These are phyloP conservation scores for Hippocampus guttulatus DNA, from an alignment of 2,113 vertebrate genomes.

Conservation along the genomic window DNA sequence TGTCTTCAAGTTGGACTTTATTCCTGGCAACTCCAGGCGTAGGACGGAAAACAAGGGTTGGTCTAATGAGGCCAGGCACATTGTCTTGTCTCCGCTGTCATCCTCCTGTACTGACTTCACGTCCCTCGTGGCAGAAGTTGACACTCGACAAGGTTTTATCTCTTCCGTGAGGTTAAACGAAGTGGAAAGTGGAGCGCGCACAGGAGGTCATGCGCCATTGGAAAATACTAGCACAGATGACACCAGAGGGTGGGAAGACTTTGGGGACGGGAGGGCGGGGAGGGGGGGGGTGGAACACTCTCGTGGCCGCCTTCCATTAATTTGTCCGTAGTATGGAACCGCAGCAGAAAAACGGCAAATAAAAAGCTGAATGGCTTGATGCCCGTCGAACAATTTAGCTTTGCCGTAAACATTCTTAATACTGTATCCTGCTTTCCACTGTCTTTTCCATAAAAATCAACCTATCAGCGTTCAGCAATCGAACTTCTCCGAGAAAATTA, in stretches of 20 bases:
- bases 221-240: conserved; percentile 39
- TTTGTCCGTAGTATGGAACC: conserved; percentile 36
- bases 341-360: conserved; percentile 18
- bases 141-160: conserved; percentile 15
- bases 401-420: conserved; percentile 35
- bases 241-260: conserved; percentile 25
- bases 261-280: background rate
- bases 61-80: conserved; percentile 9
- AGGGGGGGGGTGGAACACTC: background rate
- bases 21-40: background rate
- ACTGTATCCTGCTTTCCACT: conserved; percentile 10
- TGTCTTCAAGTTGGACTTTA: background rate
- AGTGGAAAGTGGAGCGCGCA: conserved; percentile 30
- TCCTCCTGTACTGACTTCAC: conserved; percentile 13
- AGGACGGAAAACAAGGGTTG: background rate
- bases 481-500: background rate
- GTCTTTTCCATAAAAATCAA: conserved; percentile 27
- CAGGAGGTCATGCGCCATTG: conserved; percentile 24
- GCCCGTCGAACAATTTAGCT: conserved; percentile 32
- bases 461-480: conserved; percentile 7
- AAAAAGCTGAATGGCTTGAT: conserved; percentile 26
- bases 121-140: conserved; percentile 27
- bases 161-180: conserved; percentile 30
- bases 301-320: conserved; percentile 49
- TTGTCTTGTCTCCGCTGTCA: background rate